Percentiles rank a stretch among this genome's conserved stretches.
These are phyloP conservation scores for Heliopora coerulea DNA, from an alignment of 92 coral and sea anemone genomes.

Conservation along the genomic window DNA sequence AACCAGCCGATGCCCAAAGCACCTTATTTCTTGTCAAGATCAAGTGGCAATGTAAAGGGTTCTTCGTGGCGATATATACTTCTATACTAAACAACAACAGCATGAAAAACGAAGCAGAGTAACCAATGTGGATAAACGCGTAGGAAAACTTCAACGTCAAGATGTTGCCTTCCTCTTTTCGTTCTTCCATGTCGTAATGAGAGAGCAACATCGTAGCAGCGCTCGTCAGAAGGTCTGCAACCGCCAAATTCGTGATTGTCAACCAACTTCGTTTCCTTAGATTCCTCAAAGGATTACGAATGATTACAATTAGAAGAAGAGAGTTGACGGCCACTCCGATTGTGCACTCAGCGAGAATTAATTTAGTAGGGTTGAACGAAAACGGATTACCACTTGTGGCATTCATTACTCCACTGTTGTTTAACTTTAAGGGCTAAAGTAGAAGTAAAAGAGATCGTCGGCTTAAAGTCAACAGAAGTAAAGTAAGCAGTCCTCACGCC, in stretches of 20 bases:
- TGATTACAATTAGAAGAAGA: conserved; percentile 12
- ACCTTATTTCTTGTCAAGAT: no score
- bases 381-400: no score
- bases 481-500: no score
- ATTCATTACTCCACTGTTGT: not conserved
- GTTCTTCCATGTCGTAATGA: no score
- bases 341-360: conserved; percentile 14
- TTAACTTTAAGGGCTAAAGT: no score
- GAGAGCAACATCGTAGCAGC: not conserved
- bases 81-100: conserved; percentile 14
- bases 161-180: not conserved
- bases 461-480: no score
- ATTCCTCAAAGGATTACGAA: conserved; percentile 10
- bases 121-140: conserved; percentile 16
- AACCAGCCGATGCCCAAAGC: no score
- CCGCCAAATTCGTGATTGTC: conserved; percentile 20
- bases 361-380: no score
- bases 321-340: not conserved
- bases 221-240: conserved; percentile 12
- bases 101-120: conserved; percentile 20
- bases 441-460: no score
- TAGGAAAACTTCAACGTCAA: not conserved
- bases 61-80: conserved; percentile 6
- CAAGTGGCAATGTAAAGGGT: no score
- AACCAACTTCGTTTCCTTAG: conserved; percentile 9